Evolutionary conservation across 2,888 invertebrate genomes (phyloP).

Genomic region (Pristionchus exspectatus): DNA sequence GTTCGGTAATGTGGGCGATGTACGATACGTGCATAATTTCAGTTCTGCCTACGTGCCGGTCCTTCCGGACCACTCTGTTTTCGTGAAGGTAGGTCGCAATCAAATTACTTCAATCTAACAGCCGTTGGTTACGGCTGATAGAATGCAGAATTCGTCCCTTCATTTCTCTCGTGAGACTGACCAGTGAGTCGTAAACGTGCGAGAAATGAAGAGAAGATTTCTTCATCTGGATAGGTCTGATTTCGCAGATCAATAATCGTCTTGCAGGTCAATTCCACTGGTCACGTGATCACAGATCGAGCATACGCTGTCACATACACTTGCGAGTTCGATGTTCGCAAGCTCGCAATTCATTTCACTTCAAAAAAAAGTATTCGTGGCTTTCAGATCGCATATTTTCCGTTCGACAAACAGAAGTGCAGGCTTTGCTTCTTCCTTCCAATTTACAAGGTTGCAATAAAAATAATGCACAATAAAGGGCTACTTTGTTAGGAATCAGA

Average conservation of each 20-base stretch:
- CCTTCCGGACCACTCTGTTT: not conserved
- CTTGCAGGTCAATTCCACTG: conserved; percentile 31
- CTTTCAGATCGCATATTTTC: conserved; percentile 34
- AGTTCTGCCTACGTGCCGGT: conserved; percentile 22
- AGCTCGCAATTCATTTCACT: not conserved
- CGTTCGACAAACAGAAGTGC: conserved; percentile 48
- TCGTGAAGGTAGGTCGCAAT: not conserved
- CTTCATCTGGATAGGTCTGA: no score
- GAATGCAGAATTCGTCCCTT: no score
- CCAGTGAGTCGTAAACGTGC: no score
- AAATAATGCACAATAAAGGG: not conserved
- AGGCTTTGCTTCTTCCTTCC: conserved; percentile 30
- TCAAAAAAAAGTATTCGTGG: not conserved
- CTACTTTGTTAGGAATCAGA: not conserved
- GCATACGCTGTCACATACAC: conserved; percentile 41
- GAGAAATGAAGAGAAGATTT: no score
- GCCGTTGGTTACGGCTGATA: no score
- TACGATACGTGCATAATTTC: no score
- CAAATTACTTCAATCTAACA: no score
- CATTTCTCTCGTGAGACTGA: no score
- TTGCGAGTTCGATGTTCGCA: conserved; percentile 48
- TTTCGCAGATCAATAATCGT: not conserved
- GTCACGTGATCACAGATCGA: not conserved
- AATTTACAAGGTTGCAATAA: not conserved
- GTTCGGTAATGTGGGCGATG: no score